Base-by-base conservation (phyloP, 2,888 invertebrate genomes). In the Campoplex nolae region DNA sequence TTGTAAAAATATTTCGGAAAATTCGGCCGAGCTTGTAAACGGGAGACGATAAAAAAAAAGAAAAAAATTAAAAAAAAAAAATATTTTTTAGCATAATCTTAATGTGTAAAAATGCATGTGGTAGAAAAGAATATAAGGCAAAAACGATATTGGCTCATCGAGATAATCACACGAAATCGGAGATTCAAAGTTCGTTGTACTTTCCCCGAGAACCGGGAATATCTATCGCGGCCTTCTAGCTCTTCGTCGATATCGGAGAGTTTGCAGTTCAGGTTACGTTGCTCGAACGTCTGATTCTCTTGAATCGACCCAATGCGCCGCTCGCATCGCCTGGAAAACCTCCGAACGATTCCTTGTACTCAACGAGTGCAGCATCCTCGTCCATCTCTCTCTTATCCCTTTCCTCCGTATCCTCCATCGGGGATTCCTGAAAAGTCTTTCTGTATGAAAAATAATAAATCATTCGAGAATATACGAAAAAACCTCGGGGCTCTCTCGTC, bases 261-360 rank as follows among this genome's bases (percentile, higher is more conserved):
- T 23, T 65, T 23, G 32, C 32, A 48, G 45, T 58, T 81, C 62
- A 77, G 18, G 83, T 65, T 38, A 80, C 35, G 4, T 77, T 71
- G 32, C 58, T 32, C 35, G 81, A 80, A 16, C 92, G 90, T 74
- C 91, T 92, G 86, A 93, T 91, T 45, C 93, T 89, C 71, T 93
- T 93, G 62, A 90, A 93, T 80, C 93, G 90, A 18, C 90, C 90
- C 8, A 92, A 78, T 9, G 89, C 88, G 0, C 89, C 88, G 3
- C 89, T 89, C 16, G 90, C 77, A 11, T 92, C 91, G 28, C 85
- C 88, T 8, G 90, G 91, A 23, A 91, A 89, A 9, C 92, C 92
- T 13, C 93, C 93, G 78, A 93, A 93, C 3, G 93, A 90, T 75
- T 92, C 93, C 23, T 89, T 90, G 80, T 93, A 93, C 23, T 92